These are phyloP conservation scores for Trilocha varians DNA, from an alignment of 2,888 invertebrate genomes.

Conservation along the genomic window DNA sequence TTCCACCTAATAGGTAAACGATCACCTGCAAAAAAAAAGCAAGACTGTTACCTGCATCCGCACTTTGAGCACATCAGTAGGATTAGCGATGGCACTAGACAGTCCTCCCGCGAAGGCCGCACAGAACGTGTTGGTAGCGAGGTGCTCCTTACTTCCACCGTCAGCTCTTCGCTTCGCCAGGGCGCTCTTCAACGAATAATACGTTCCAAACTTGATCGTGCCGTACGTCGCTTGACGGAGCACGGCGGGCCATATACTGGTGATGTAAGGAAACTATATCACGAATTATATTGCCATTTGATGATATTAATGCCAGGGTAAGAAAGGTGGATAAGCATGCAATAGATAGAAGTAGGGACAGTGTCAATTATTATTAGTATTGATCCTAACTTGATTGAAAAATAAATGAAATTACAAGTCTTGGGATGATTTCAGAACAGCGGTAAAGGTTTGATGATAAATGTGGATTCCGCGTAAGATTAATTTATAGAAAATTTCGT, in stretches of 20 bases:
- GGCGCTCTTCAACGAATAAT: constrained; percentile 88
- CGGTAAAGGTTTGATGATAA: no score
- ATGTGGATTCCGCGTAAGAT: no score
- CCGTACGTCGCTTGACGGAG: constrained; percentile 95
- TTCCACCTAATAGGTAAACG: no score
- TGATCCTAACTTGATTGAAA: no score
- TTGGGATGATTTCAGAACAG: no score
- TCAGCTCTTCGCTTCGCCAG: constrained; percentile 70
- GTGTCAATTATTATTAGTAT: no score
- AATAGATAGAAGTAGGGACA: no score
- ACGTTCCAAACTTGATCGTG: constrained; percentile 96
- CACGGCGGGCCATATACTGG: constrained; percentile 92
- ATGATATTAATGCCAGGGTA: no score
- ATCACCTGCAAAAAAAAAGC: neutral
- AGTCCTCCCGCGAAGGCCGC: constrained; percentile 90
- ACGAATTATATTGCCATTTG: no score
- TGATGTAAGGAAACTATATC: neutral
- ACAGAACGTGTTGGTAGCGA: constrained; percentile 84
- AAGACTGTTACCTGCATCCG: constrained; percentile 85
- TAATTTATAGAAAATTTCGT: no score
- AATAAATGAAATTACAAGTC: no score
- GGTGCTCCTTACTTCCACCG: constrained; percentile 65
- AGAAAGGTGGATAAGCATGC: no score
- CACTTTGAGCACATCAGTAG: constrained; percentile 96
- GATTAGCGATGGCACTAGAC: constrained; percentile 95